Conservation (phyloP, 2,888 invertebrate species). For the Ceratothoa steindachneri region DNA sequence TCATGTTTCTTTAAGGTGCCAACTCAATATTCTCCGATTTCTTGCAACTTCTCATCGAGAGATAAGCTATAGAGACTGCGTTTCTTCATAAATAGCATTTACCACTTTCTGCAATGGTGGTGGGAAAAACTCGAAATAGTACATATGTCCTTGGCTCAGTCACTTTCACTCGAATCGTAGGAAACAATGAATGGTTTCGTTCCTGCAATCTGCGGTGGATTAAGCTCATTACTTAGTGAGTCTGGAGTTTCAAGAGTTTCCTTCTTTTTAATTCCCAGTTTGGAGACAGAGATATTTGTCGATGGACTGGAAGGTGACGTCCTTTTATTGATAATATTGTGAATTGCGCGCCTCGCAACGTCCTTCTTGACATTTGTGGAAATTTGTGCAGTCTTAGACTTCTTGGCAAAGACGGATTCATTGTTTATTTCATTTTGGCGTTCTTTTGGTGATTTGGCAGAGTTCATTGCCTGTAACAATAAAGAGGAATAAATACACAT, state of each 20-base stretch:
- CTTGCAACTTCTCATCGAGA: too few species aligned
- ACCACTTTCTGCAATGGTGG: too few species aligned
- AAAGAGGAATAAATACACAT: too few species aligned
- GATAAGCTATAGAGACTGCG: too few species aligned
- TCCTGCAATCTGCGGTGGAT: not conserved
- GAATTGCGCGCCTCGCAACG: constrained; percentile 30
- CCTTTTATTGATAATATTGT: constrained; percentile 24
- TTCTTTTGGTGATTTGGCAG: constrained; percentile 18
- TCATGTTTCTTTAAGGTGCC: too few species aligned
- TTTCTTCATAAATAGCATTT: too few species aligned
- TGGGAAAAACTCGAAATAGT: too few species aligned
- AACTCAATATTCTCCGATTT: too few species aligned
- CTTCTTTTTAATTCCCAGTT: constrained; percentile 18
- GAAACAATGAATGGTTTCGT: not conserved
- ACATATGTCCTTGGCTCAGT: too few species aligned
- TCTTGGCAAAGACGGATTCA: constrained; percentile 36
- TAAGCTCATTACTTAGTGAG: not conserved
- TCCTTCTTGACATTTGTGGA: constrained; percentile 35
- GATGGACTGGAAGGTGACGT: constrained; percentile 25
- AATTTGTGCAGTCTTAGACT: constrained; percentile 26
- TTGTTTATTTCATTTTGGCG: constrained; percentile 23
- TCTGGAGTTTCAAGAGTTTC: not conserved
- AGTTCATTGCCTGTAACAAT: constrained; percentile 3
- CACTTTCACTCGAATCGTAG: constrained; percentile 5
- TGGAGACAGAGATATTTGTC: constrained; percentile 16